A percentile compares a stretch with the other conserved stretches of the same genome.
Conservation (phyloP, 2,797 vertebrate species). For the Luscinia megarhynchos region DNA sequence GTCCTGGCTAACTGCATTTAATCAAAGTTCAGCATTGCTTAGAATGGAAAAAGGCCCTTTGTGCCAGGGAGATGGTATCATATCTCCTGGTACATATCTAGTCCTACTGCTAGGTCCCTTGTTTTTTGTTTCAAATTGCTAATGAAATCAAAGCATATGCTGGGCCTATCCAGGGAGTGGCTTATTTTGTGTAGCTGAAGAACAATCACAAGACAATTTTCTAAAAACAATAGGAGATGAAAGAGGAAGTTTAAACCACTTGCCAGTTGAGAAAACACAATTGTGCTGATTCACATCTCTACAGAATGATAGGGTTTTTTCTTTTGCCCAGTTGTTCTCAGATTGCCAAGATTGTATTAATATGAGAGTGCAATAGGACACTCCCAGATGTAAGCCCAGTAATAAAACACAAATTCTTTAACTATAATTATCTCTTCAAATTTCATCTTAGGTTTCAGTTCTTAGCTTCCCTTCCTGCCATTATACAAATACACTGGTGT, state of each 20-base stretch:
- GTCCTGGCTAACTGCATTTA: constrained; percentile 8
- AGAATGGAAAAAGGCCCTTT: background rate
- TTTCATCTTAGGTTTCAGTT: constrained; percentile 41
- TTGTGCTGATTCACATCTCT: constrained; percentile 76
- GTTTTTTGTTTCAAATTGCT: constrained; percentile 43
- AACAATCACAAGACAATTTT: constrained; percentile 74
- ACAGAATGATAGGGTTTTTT: constrained; percentile 42
- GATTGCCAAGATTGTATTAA: constrained; percentile 39
- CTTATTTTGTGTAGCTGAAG: constrained; percentile 61
- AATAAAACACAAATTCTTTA: constrained; percentile 49
- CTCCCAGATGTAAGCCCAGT: constrained; percentile 29
- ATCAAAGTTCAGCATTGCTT: constrained; percentile 3
- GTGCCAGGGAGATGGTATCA: constrained; percentile 10
- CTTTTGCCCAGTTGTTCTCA: constrained; percentile 17
- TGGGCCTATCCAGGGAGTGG: constrained; percentile 37
- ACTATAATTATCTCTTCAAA: constrained; percentile 46
- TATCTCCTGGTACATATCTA: background rate
- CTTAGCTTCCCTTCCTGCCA: constrained; percentile 6
- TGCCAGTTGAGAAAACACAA: constrained; percentile 66
- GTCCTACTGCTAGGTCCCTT: background rate
- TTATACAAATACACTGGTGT: background rate
- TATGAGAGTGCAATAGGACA: constrained; percentile 9
- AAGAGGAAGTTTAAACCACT: constrained; percentile 79
- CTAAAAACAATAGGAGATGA: constrained; percentile 73
- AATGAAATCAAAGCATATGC: constrained; percentile 42